Evolutionary conservation across 2,113 vertebrate genomes (phyloP).

Genomic region (Menidia beryllina): DNA sequence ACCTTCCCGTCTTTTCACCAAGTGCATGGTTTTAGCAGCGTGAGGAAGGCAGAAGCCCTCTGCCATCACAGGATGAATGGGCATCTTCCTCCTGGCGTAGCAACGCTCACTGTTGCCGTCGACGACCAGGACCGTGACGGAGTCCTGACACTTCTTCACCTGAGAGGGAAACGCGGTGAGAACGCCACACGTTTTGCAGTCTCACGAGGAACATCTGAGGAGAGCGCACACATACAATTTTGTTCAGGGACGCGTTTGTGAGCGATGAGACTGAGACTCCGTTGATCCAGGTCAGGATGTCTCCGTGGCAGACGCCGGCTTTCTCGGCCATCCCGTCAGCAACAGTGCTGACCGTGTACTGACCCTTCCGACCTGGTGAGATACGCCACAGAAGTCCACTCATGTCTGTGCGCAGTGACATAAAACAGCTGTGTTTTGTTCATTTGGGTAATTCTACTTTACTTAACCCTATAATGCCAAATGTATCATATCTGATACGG

Average conservation of each 20-base stretch:
- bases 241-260: conserved; percentile 76
- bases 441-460: no score
- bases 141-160: conserved; percentile 83
- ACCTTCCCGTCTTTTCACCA: conserved; percentile 85
- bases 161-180: conserved; percentile 58
- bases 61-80: conserved; percentile 83
- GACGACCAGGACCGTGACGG: conserved; percentile 88
- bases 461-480: no score
- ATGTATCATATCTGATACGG: no score
- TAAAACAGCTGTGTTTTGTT: no score
- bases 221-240: conserved; percentile 77
- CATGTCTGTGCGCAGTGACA: no score
- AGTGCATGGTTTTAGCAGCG: conserved; percentile 82
- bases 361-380: conserved; percentile 81
- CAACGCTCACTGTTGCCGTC: conserved; percentile 83
- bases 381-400: neutral
- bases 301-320: conserved; percentile 85
- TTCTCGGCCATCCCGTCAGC: conserved; percentile 86
- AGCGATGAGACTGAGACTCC: conserved; percentile 81
- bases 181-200: neutral
- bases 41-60: conserved; percentile 83
- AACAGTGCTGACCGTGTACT: conserved; percentile 82
- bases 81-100: conserved; percentile 82
- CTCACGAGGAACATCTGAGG: neutral
- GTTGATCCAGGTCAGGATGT: conserved; percentile 90